Base-by-base conservation (phyloP, 2,113 vertebrate species). In the Leuciscus idus region DNA sequence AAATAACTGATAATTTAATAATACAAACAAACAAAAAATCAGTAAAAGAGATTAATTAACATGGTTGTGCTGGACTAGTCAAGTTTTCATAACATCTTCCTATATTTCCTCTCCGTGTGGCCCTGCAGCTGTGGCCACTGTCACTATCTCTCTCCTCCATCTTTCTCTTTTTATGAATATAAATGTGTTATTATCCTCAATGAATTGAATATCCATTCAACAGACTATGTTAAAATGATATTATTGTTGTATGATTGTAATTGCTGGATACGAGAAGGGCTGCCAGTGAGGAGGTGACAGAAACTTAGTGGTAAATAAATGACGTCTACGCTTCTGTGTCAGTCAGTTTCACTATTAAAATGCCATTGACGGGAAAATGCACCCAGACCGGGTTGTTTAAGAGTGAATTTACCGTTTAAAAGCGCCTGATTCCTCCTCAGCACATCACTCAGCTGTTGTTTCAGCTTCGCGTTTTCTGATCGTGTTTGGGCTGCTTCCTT, bases 381-480 rank as follows among this genome's bases (percentile, higher is more conserved):
- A 28, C 7, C n/a, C 23, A 17, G 15, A 12, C 1, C 26, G 43
- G n/a, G 30, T 23, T 43, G 76, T 55, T 46, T 36, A 13, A 12
- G 39, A 15, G 23, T 7, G 77, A 15, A 6, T 11, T 64, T 83
- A 90, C 85, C 89, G 66, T 15, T 50, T 19, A 66, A 59, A 13
- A 43, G 9, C 10, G 79, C 48, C 83, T 62, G 19, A 12, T 80
- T 81, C 46, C 92, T 90, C 75, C 91, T 90, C 73, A 94, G 90
- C 86, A 93, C 87, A 89, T 94, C 94, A 87, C 92, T 92, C 86
- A 95, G 93, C 89, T 94, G 94, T 80, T 92, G 87, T 88, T 93
- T 91, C 43, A 95, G 93, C n/a, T 84, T 90, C 59, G 94, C 93
- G 90, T 94, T 95, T 91, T 95, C 95, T 33, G 88, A 85, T 61